Evolutionary conservation across 64 coral and sea anemone species (phyloP).

Genomic region (Dendronephthya gigantea): DNA sequence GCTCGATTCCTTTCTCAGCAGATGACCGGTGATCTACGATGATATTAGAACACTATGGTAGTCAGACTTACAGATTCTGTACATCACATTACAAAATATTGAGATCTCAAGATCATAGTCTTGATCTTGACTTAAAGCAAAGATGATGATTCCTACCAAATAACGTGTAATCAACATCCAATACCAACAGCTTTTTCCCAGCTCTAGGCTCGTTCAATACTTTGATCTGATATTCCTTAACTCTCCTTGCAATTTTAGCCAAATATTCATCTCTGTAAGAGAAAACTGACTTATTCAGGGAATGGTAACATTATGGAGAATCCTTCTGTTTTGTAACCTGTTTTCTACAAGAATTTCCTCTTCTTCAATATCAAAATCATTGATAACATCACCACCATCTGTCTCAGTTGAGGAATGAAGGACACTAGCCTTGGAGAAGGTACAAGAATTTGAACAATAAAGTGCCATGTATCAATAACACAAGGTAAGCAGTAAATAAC

Average conservation of each 20-base stretch:
- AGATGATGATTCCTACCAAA: constrained; percentile 61
- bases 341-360: constrained; percentile 92
- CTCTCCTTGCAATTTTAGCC: constrained; percentile 62
- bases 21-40: constrained; percentile 74
- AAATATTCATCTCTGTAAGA: constrained; percentile 71
- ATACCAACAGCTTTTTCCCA: constrained; percentile 79
- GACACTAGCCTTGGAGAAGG: constrained; percentile 55
- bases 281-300: too few relatives aligned
- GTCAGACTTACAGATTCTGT: too few relatives aligned
- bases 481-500: too few relatives aligned
- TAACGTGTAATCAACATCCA: constrained; percentile 94
- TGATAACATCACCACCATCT: constrained; percentile 76
- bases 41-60: too few relatives aligned
- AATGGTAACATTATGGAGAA: too few relatives aligned
- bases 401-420: constrained; percentile 68
- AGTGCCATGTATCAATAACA: too few relatives aligned
- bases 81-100: too few relatives aligned
- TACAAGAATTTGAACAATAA: neutral
- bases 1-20: constrained; percentile 71
- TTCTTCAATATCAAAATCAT: constrained; percentile 99
- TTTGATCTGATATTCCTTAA: constrained; percentile 80
- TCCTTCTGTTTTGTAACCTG: too few relatives aligned
- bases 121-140: too few relatives aligned
- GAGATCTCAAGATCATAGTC: too few relatives aligned
- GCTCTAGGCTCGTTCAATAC: constrained; percentile 61